A percentile compares a stretch with the other conserved stretches of the same genome.
These are phyloP conservation scores for Cebidichthys violaceus DNA, from an alignment of 2,113 vertebrate species.

Conservation along the genomic window DNA sequence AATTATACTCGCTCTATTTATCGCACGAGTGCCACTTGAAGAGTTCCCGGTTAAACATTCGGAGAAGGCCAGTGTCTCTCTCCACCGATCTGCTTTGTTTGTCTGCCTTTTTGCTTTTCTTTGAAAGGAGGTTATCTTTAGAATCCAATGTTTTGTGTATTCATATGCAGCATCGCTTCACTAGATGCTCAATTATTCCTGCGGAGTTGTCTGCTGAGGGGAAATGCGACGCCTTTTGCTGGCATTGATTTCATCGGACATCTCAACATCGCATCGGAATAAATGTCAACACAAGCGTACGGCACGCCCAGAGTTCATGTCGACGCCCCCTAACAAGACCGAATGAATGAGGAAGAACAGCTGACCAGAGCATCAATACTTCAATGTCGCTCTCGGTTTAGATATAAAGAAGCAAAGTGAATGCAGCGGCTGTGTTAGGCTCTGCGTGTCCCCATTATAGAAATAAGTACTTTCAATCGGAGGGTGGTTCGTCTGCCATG, in stretches of 20 bases:
- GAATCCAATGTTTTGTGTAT: not conserved
- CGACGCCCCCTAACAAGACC: constrained; percentile 6
- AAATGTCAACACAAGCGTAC: constrained; percentile 21
- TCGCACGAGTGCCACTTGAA: not conserved
- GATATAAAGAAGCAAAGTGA: constrained; percentile 1
- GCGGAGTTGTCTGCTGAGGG: not conserved
- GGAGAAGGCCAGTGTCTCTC: not conserved
- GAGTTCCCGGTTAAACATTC: not conserved
- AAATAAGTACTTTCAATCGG: constrained; percentile 55
- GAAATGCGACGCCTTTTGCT: constrained; percentile 5
- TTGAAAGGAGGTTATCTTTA: not conserved
- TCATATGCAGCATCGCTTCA: not conserved
- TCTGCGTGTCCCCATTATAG: constrained; percentile 18
- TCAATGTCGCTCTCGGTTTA: constrained; percentile 6
- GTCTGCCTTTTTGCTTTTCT: constrained; percentile 5
- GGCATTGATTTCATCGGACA: constrained; percentile 20
- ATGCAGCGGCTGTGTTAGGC: constrained; percentile 14
- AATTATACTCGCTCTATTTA: not conserved
- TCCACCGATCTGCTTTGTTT: not conserved
- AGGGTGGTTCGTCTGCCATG: constrained; percentile 53
- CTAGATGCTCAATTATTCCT: constrained; percentile 7
- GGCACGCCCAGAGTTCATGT: not conserved
- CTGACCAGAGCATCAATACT: constrained; percentile 6
- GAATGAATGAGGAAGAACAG: constrained; percentile 31
- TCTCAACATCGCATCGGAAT: not conserved